These are phyloP conservation scores for Zeuzera pyrina DNA, from an alignment of 2,888 invertebrate genomes.

Conservation along the genomic window DNA sequence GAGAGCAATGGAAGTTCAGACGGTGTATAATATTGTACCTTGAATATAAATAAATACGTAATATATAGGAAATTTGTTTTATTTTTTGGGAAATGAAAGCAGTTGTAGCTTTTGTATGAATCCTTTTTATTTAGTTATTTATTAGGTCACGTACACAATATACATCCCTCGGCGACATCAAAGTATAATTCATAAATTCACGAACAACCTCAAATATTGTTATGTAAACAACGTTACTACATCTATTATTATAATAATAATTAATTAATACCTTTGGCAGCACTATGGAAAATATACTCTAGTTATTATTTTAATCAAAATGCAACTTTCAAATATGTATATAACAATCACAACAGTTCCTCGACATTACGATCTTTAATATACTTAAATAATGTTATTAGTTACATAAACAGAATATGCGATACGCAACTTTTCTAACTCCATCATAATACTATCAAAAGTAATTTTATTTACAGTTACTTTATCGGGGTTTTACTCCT, in stretches of 20 bases:
- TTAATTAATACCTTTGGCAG: conserved; percentile 73
- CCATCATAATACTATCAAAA: conserved; percentile 31
- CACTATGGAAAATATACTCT: conserved; percentile 74
- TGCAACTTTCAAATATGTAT: conserved; percentile 59
- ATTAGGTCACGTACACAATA: conserved; percentile 43
- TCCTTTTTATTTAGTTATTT: conserved; percentile 24
- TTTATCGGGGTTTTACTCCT: conserved; percentile 63
- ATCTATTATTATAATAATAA: conserved; percentile 62
- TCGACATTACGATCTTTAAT: conserved; percentile 54
- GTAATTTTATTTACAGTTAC: conserved; percentile 52
- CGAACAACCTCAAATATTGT: conserved; percentile 65
- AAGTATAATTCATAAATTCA: conserved; percentile 63
- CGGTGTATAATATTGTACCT: conserved; percentile 73
- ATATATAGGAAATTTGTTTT: conserved; percentile 55
- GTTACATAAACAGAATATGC: conserved; percentile 41
- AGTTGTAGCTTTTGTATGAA: conserved; percentile 30
- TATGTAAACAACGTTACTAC: conserved; percentile 66
- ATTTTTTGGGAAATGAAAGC: conserved; percentile 7
- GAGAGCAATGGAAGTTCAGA: conserved; percentile 54
- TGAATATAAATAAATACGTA: conserved; percentile 72
- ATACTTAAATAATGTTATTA: conserved; percentile 32
- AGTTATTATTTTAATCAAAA: conserved; percentile 61
- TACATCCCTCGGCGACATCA: conserved; percentile 57
- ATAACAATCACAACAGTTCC: conserved; percentile 70
- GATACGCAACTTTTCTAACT: conserved; percentile 18